Evolutionary conservation across 2,888 invertebrate genomes (phyloP).

Genomic region (Torymus auratus): DNA sequence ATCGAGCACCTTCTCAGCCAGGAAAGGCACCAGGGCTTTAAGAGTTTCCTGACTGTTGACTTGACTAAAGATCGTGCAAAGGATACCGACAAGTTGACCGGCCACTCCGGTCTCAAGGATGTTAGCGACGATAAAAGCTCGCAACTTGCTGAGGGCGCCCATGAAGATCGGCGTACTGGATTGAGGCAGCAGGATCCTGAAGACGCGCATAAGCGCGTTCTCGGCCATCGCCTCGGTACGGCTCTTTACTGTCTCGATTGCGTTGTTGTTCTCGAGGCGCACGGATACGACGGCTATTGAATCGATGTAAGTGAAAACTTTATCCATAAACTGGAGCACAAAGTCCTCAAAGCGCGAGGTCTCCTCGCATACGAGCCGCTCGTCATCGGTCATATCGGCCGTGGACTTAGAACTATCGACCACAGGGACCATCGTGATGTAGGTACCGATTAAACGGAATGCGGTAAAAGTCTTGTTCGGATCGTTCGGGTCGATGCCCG

Average conservation of each 20-base stretch:
- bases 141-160: conserved; percentile 86
- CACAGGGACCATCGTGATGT: conserved; percentile 87
- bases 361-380: conserved; percentile 85
- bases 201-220: conserved; percentile 82
- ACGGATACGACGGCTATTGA: conserved; percentile 84
- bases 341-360: conserved; percentile 94
- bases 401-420: conserved; percentile 90
- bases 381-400: conserved; percentile 86
- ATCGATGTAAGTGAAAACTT: conserved; percentile 84
- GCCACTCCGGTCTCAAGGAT: conserved; percentile 91
- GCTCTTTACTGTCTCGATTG: conserved; percentile 79
- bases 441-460: conserved; percentile 87
- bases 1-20: conserved; percentile 83
- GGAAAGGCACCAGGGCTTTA: conserved; percentile 84
- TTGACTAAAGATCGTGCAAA: conserved; percentile 83
- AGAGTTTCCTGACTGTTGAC: conserved; percentile 85
- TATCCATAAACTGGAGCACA: conserved; percentile 89
- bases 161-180: conserved; percentile 80
- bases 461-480: conserved; percentile 86
- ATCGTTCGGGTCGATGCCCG: conserved; percentile 95
- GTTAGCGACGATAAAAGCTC: conserved; percentile 84
- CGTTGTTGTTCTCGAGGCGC: conserved; percentile 78
- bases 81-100: conserved; percentile 86
- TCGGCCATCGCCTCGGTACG: conserved; percentile 86
- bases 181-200: conserved; percentile 84